These are phyloP conservation scores for Meriones unguiculatus DNA, from an alignment of 2,113 vertebrate genomes.

Conservation along the genomic window DNA sequence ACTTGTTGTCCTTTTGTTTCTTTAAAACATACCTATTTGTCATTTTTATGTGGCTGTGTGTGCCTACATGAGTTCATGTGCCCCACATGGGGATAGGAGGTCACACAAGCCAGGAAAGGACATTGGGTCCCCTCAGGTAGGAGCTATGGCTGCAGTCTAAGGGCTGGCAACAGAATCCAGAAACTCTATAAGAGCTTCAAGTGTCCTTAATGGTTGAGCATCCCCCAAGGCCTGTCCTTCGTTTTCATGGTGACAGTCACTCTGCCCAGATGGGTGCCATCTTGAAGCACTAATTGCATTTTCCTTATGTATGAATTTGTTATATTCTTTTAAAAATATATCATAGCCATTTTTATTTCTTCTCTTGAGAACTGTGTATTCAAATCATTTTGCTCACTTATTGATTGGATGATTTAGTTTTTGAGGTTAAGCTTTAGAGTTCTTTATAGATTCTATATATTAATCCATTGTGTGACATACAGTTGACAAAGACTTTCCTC, in stretches of 20 bases:
- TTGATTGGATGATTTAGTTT: background rate
- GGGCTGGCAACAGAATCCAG: background rate
- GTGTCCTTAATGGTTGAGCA: background rate
- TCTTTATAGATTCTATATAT: background rate
- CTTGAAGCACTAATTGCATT: background rate
- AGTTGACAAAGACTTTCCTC: background rate
- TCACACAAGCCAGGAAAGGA: background rate
- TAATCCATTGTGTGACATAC: background rate
- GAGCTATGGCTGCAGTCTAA: background rate
- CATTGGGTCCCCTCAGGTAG: background rate
- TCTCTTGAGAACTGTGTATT: background rate
- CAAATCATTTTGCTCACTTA: background rate
- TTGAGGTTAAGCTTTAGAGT: background rate
- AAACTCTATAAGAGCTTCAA: no score
- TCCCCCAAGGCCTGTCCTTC: background rate
- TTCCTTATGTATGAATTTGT: background rate
- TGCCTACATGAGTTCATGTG: background rate
- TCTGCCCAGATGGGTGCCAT: background rate
- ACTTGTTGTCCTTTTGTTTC: background rate
- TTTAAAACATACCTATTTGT: background rate
- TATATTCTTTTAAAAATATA: background rate
- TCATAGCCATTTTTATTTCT: background rate
- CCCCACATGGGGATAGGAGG: background rate
- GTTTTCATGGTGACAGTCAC: background rate
- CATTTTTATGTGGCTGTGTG: background rate